Conservation (phyloP, 2,888 invertebrate genomes). For the Eustalomyia histrio region DNA sequence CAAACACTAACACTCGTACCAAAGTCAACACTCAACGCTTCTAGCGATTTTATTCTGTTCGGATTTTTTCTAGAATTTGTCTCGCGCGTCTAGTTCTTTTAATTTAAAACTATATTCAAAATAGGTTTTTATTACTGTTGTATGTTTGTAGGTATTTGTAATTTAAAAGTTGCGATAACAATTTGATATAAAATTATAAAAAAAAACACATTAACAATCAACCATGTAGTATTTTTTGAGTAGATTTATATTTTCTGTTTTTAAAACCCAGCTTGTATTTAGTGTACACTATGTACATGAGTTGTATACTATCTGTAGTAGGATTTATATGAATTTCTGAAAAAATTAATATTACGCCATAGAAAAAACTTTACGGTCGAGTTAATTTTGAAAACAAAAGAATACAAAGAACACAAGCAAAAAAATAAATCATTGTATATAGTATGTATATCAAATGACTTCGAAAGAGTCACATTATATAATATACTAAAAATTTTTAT, state of each 20-base stretch:
- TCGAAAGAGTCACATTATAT: background rate
- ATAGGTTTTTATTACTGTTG: slow-evolving; percentile 36
- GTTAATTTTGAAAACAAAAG: slow-evolving; percentile 78
- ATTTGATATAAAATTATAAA: slow-evolving; percentile 49
- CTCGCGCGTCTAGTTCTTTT: slow-evolving; percentile 61
- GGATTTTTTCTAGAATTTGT: slow-evolving; percentile 57
- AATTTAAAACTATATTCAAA: slow-evolving; percentile 48
- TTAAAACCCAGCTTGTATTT: slow-evolving; percentile 53
- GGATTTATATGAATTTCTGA: slow-evolving; percentile 24
- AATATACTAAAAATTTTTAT: background rate
- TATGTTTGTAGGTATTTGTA: slow-evolving; percentile 31
- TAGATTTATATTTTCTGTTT: slow-evolving; percentile 52
- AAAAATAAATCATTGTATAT: slow-evolving; percentile 5
- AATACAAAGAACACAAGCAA: slow-evolving; percentile 48
- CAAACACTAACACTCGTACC: slow-evolving; percentile 15
- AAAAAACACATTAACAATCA: slow-evolving; percentile 51
- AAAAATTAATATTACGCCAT: slow-evolving; percentile 74
- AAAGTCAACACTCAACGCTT: slow-evolving; percentile 59
- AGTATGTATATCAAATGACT: background rate
- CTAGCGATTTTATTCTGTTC: slow-evolving; percentile 56
- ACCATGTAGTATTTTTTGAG: slow-evolving; percentile 47
- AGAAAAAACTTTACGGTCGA: slow-evolving; percentile 79
- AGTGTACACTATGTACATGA: background rate
- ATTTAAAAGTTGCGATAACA: slow-evolving; percentile 59
- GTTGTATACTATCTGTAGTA: slow-evolving; percentile 29